These are phyloP conservation scores for Mesoligia furuncula DNA, from an alignment of 2,888 invertebrate genomes.

Conservation along the genomic window DNA sequence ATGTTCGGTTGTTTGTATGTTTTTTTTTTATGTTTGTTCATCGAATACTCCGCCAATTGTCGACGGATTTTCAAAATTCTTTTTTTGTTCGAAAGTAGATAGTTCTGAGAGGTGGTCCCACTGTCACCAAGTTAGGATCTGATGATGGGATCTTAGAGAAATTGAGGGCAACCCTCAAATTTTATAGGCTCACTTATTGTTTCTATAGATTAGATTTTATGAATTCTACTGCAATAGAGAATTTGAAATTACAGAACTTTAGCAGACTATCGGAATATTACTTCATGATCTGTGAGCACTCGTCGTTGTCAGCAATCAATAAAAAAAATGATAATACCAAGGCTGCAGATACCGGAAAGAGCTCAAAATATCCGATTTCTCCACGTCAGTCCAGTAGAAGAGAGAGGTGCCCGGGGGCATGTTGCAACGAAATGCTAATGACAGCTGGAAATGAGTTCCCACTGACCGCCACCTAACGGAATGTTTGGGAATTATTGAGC, in stretches of 20 bases:
- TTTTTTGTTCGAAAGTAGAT: no score
- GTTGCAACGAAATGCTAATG: slow-evolving; percentile 44
- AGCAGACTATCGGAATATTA: not conserved
- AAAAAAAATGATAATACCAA: not conserved
- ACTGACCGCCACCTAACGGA: slow-evolving; percentile 23
- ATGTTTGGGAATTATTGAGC: slow-evolving; percentile 10
- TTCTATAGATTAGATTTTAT: not conserved
- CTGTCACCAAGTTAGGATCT: no score
- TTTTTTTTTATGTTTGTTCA: no score
- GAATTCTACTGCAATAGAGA: not conserved
- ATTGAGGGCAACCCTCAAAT: no score
- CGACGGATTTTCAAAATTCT: no score
- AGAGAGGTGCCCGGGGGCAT: slow-evolving; percentile 14
- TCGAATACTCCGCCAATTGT: no score
- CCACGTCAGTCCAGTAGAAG: not conserved
- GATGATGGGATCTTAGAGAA: no score
- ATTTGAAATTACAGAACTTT: not conserved
- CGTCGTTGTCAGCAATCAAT: no score
- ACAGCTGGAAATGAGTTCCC: slow-evolving; percentile 56
- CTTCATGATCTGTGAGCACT: no score
- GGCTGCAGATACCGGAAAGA: not conserved
- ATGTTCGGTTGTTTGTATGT: no score
- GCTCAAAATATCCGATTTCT: slow-evolving; percentile 4
- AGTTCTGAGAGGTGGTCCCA: no score
- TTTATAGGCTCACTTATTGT: no score